Base-by-base conservation (phyloP, 2,113 vertebrate species). In the Regulus satrapa region DNA sequence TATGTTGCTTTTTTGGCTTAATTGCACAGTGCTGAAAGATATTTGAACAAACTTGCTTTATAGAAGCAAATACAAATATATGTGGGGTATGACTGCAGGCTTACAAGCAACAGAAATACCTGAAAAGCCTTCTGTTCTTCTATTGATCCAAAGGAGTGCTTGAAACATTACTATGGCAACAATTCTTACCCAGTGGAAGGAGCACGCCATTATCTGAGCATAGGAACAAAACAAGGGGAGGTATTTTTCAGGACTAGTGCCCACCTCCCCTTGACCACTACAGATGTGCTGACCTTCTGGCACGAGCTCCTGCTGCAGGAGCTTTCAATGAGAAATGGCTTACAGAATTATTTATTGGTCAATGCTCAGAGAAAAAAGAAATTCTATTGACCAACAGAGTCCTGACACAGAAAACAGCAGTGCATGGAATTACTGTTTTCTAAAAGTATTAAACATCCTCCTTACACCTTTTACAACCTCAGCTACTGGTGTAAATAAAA, bases 141-240 rank as follows among this genome's bases (percentile, higher is more conserved):
- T 97, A 97, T 96, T 97, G 98, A 98, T 97, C 96, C 91, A 96
- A 85, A 94, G 91, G 56, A 97, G 81, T 92, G 89, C 96, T 97
- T 87, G 89, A 97, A 97, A 94, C 84, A 98, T 98, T 97, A 94
- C 97, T 97, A 97, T 98, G 97, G 97, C 96, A 98, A 98, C 97
- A 97, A 93, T 94, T 92, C 91, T 89, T 96, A 92, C 86, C 94
- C 87, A 52, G 94, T 95, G 80, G 93, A 85, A 92, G 95, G 95
- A 95, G 90, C 76, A 89, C 87, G 89, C 63, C 73, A 95, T 96
- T 98, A 92, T 95, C 88, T 84, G 81, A 90, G 85, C 95, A 93
- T 88, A 93, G 90, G 89, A 96, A 85, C 92, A 92, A 97, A 96
- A 80, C 77, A 73, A 92, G 83, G 89, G 74, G 82, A 89, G 79